These are phyloP conservation scores for Willisornis vidua DNA, from an alignment of 2,113 vertebrate species.

Conservation along the genomic window DNA sequence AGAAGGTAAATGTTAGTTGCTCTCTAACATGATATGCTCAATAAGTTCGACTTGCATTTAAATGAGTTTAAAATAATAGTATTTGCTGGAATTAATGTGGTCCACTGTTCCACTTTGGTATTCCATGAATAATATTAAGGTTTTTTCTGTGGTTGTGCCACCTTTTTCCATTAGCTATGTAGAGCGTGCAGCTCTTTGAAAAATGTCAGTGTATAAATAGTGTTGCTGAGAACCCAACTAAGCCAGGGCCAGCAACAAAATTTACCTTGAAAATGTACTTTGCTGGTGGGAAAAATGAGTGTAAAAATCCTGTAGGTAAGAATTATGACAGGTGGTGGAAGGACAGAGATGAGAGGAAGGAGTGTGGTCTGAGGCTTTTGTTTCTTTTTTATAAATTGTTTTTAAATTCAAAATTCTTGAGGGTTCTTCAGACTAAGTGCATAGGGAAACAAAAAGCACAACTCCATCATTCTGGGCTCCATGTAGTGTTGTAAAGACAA, in stretches of 20 bases:
- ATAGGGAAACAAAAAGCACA: no score
- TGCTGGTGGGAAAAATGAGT: not conserved
- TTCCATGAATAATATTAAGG: slow-evolving; percentile 48
- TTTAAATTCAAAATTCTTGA: not conserved
- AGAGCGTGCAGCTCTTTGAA: not conserved
- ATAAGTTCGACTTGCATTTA: slow-evolving; percentile 34
- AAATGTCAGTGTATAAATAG: slow-evolving; percentile 37
- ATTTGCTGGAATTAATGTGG: slow-evolving; percentile 37
- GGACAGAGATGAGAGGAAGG: not conserved
- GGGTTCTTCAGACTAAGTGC: not conserved
- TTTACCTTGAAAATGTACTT: not conserved
- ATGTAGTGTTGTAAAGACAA: not conserved
- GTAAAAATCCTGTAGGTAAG: accelerated
- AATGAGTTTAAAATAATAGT: slow-evolving; percentile 53
- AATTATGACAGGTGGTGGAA: not conserved
- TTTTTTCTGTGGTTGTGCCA: not conserved
- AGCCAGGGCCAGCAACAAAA: not conserved
- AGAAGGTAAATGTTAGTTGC: slow-evolving; percentile 18
- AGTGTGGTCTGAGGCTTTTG: not conserved
- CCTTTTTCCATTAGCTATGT: slow-evolving; percentile 28
- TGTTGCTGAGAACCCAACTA: not conserved
- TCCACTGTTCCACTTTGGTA: slow-evolving; percentile 8
- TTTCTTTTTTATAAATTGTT: not conserved
- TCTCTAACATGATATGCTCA: not conserved
- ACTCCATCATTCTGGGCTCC: not conserved